Evolutionary conservation across 1,140 invertebrate species (phyloP).

Genomic region (Lepidurus arcticus): DNA sequence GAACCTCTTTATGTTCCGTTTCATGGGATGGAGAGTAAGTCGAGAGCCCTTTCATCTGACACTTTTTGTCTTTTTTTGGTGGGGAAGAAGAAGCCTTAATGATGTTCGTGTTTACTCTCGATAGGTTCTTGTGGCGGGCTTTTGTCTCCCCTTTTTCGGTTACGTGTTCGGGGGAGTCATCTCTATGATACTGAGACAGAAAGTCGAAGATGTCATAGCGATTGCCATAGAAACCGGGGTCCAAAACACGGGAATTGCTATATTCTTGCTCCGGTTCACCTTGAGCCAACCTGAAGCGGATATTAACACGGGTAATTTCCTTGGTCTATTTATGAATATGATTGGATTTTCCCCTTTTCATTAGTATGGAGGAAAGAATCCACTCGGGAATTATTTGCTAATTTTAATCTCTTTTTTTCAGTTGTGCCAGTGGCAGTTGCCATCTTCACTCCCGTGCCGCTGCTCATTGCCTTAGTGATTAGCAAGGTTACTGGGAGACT

Average conservation of each 20-base stretch:
- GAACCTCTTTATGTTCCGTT: slow-evolving; percentile 83
- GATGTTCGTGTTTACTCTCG: slow-evolving; percentile 26
- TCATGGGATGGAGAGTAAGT: slow-evolving; percentile 74
- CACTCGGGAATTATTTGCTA: not conserved
- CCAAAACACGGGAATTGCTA: slow-evolving; percentile 89
- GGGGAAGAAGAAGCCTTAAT: not conserved
- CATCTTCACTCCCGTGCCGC: slow-evolving; percentile 86
- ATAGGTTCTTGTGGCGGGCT: slow-evolving; percentile 72
- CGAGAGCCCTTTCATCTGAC: slow-evolving; percentile 24
- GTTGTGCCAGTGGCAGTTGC: slow-evolving; percentile 82
- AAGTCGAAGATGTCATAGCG: slow-evolving; percentile 63
- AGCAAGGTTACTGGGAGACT: not conserved
- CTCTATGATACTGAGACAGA: slow-evolving; percentile 56
- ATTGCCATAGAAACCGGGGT: slow-evolving; percentile 90
- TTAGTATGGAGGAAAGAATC: too few relatives aligned
- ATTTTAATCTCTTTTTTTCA: slow-evolving; percentile 42
- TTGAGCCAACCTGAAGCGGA: slow-evolving; percentile 67
- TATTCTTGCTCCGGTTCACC: slow-evolving; percentile 69
- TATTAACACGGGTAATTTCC: slow-evolving; percentile 62
- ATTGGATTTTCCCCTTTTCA: too few relatives aligned
- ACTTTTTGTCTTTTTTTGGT: not conserved
- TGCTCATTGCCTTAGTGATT: slow-evolving; percentile 46
- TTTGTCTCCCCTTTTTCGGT: slow-evolving; percentile 79
- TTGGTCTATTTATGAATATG: not conserved
- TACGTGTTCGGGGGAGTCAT: slow-evolving; percentile 66